Evolutionary conservation across 2,888 invertebrate species (phyloP).

Genomic region (Leucophenga montana): DNA sequence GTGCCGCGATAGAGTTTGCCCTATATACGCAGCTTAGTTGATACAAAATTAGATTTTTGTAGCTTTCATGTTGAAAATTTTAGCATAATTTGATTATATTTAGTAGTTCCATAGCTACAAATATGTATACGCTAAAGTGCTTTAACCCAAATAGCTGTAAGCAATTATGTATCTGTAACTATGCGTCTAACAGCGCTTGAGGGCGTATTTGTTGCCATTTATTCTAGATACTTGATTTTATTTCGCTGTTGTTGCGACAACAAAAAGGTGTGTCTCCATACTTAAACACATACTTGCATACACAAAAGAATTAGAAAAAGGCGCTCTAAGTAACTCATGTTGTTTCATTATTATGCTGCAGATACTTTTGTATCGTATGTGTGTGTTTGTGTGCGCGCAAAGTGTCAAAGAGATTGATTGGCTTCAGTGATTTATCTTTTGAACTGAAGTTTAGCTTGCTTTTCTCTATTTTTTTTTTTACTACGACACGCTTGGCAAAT

Average conservation of each 20-base stretch:
- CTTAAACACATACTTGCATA: neutral
- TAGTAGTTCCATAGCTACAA: neutral
- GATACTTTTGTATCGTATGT: slow-evolving; percentile 6
- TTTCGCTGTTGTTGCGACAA: slow-evolving; percentile 15
- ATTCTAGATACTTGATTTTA: slow-evolving; percentile 19
- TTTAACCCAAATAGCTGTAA: slow-evolving; percentile 28
- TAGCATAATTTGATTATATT: slow-evolving; percentile 12
- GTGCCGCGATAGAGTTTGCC: too few relatives aligned
- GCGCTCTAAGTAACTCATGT: neutral
- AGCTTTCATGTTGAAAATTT: neutral
- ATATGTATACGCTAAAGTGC: slow-evolving; percentile 5
- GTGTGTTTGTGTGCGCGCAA: slow-evolving; percentile 21
- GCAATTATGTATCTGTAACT: slow-evolving; percentile 16
- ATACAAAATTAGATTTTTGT: too few relatives aligned
- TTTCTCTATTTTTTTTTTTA: neutral
- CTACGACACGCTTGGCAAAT: slow-evolving; percentile 6
- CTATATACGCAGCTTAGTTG: too few relatives aligned
- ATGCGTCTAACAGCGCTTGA: neutral
- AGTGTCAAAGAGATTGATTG: slow-evolving; percentile 44
- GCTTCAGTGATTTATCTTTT: slow-evolving; percentile 27
- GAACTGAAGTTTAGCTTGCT: neutral
- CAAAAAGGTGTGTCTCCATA: slow-evolving; percentile 28
- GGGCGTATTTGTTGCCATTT: slow-evolving; percentile 22
- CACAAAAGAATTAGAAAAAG: neutral
- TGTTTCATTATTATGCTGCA: neutral